Conservation (phyloP, 1,140 invertebrate genomes). For the Myzus persicae region DNA sequence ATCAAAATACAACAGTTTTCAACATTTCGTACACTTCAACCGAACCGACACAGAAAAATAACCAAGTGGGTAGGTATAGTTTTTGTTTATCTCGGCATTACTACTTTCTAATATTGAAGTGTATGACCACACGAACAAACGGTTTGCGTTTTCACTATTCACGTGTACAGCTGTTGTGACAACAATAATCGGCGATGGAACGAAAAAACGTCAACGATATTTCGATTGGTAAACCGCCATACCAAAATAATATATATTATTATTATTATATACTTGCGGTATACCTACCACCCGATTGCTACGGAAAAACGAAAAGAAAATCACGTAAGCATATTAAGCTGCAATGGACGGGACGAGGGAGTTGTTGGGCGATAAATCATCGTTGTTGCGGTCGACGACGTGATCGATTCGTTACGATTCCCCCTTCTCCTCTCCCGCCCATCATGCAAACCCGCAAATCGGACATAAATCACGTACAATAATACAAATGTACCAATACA, state of each 20-base stretch:
- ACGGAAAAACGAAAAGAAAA: constrained; percentile 2
- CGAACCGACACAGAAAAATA: neutral
- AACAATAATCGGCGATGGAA: neutral
- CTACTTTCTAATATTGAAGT: neutral
- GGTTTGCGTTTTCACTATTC: neutral
- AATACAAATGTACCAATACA: neutral
- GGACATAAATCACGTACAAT: constrained; percentile 1
- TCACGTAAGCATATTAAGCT: neutral
- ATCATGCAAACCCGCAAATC: neutral
- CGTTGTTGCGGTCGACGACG: neutral
- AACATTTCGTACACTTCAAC: neutral
- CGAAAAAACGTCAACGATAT: neutral
- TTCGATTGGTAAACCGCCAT: neutral
- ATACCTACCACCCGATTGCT: neutral
- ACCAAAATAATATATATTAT: neutral
- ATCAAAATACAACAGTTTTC: neutral
- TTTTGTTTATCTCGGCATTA: neutral
- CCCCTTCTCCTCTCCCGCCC: neutral
- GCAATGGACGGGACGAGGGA: neutral
- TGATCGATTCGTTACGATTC: constrained; percentile 10
- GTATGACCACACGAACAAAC: neutral
- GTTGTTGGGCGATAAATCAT: neutral
- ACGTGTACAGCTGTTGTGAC: neutral
- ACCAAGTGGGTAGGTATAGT: neutral
- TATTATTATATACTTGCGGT: neutral